Evolutionary conservation across 30 jellyfish, hydroid and myxozoan genomes (phyloP).

Genomic region (Aurelia sp.): DNA sequence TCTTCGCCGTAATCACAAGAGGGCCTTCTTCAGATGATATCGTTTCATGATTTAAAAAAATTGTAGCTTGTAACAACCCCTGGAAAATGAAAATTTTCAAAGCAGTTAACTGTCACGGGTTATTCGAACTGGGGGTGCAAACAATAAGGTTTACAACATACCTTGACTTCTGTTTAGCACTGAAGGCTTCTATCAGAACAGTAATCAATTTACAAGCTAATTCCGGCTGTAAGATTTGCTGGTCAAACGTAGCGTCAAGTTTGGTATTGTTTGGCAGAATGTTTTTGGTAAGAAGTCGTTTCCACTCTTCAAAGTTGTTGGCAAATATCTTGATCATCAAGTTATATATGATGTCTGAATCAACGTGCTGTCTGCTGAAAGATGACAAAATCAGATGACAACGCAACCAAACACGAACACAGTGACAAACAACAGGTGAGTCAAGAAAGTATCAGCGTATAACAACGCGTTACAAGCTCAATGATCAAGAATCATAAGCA

Average conservation of each 20-base stretch:
- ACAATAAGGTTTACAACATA: neutral
- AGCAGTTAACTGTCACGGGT: too few relatives aligned
- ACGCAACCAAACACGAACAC: too few relatives aligned
- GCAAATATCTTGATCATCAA: constrained; percentile 44
- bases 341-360: neutral
- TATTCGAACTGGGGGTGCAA: too few relatives aligned
- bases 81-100: too few relatives aligned
- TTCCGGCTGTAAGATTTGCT: neutral
- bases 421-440: too few relatives aligned
- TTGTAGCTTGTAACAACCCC: too few relatives aligned
- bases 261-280: constrained; percentile 29
- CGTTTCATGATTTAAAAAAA: too few relatives aligned
- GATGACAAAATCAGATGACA: neutral
- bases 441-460: too few relatives aligned
- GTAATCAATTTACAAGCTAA: constrained; percentile 4
- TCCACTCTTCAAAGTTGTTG: constrained; percentile 32
- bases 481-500: too few relatives aligned
- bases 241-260: neutral
- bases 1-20: too few relatives aligned
- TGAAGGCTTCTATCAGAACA: neutral
- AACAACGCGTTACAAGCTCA: too few relatives aligned
- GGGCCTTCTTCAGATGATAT: too few relatives aligned
- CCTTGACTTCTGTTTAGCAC: constrained; percentile 4
- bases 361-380: constrained; percentile 11
- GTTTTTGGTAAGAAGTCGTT: constrained; percentile 1